These are phyloP conservation scores for Tachina grossa DNA, from an alignment of 2,888 invertebrate species.

Conservation along the genomic window DNA sequence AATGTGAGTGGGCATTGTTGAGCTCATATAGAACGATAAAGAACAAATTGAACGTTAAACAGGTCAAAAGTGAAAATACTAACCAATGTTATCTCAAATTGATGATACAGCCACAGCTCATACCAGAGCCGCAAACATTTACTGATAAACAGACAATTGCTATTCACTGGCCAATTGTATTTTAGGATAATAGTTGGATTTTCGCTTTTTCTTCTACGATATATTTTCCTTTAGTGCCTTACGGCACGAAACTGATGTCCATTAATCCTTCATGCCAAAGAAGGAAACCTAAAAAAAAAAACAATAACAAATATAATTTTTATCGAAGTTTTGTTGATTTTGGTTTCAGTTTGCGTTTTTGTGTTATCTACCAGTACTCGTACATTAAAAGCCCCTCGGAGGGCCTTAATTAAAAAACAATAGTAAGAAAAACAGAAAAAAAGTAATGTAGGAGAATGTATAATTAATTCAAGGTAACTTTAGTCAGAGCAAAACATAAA, in stretches of 20 bases:
- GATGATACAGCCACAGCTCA: slow-evolving; percentile 36
- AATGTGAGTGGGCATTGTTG: slow-evolving; percentile 33
- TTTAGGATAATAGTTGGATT: slow-evolving; percentile 64
- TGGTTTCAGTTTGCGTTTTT: neutral
- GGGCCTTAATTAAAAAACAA: neutral
- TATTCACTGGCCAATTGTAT: slow-evolving; percentile 61
- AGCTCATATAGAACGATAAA: slow-evolving; percentile 28
- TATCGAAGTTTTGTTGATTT: slow-evolving; percentile 43
- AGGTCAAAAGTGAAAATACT: slow-evolving; percentile 68
- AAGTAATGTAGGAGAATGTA: no score
- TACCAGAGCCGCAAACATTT: slow-evolving; percentile 32
- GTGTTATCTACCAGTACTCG: neutral
- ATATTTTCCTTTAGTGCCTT: slow-evolving; percentile 34
- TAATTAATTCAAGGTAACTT: no score
- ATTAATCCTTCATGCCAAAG: slow-evolving; percentile 58
- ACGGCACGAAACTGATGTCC: slow-evolving; percentile 56
- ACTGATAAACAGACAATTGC: slow-evolving; percentile 64
- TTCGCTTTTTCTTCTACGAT: neutral
- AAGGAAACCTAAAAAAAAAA: neutral
- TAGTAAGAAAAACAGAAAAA: no score
- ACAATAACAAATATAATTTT: slow-evolving; percentile 3
- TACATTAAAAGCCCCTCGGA: neutral
- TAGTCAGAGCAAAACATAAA: no score
- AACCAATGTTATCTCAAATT: slow-evolving; percentile 62
- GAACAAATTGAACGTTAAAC: slow-evolving; percentile 68